These are phyloP conservation scores for Acanthopleura granulata DNA, from an alignment of 2,888 invertebrate species.

Conservation along the genomic window DNA sequence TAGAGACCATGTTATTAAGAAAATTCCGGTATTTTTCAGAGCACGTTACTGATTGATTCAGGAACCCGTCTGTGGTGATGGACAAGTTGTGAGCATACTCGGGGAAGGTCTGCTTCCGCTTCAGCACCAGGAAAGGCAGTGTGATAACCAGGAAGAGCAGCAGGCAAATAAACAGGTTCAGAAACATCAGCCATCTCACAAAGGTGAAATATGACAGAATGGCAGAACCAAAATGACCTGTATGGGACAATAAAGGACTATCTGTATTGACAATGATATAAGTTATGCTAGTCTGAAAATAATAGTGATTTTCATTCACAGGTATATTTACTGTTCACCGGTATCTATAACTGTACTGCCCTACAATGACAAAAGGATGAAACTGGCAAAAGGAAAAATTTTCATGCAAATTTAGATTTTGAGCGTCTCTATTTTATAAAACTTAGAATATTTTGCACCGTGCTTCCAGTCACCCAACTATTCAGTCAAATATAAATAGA, in stretches of 20 bases:
- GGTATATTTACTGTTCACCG: too few relatives aligned
- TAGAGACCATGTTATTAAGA: constrained; percentile 22
- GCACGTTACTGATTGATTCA: constrained; percentile 29
- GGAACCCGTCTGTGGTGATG: neutral
- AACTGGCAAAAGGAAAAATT: too few relatives aligned
- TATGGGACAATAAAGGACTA: constrained; percentile 19
- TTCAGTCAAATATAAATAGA: too few relatives aligned
- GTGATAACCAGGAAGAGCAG: constrained; percentile 80
- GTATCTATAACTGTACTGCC: too few relatives aligned
- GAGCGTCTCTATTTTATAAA: too few relatives aligned
- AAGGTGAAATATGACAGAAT: constrained; percentile 82
- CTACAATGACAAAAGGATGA: too few relatives aligned
- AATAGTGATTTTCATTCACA: too few relatives aligned
- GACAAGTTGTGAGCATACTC: constrained; percentile 25
- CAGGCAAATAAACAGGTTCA: constrained; percentile 81
- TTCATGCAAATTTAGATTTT: too few relatives aligned
- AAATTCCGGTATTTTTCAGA: constrained; percentile 39
- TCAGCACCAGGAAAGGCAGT: constrained; percentile 75
- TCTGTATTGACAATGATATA: too few relatives aligned
- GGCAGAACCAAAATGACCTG: constrained; percentile 64
- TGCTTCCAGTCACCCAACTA: too few relatives aligned
- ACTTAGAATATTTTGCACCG: too few relatives aligned
- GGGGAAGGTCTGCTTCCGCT: constrained; percentile 30
- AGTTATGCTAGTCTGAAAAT: too few relatives aligned
- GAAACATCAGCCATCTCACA: constrained; percentile 85